Evolutionary conservation across 64 coral and sea anemone species (phyloP).

Genomic region (Pocillopora damicornis): DNA sequence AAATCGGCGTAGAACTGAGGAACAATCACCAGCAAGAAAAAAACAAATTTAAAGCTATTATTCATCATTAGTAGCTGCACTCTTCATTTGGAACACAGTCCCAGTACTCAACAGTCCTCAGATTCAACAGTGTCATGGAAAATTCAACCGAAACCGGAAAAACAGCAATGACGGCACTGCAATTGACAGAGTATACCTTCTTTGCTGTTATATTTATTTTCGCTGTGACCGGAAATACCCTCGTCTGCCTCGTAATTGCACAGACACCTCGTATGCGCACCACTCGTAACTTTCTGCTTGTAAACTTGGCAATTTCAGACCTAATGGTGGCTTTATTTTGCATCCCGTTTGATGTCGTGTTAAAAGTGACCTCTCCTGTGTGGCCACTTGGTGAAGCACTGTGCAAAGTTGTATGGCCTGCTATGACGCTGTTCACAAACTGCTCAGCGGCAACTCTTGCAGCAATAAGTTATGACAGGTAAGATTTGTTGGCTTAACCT

Average conservation of each 20-base stretch:
- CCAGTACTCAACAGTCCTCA: background rate
- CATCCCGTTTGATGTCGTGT: constrained; percentile 54
- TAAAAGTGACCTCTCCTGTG: constrained; percentile 13
- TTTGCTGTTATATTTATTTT: constrained; percentile 56
- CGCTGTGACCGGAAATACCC: constrained; percentile 43
- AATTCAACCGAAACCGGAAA: constrained; percentile 12
- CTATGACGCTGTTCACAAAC: constrained; percentile 61
- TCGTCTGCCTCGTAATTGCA: constrained; percentile 58
- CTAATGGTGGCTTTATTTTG: constrained; percentile 60
- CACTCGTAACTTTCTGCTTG: constrained; percentile 48
- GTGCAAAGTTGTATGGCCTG: constrained; percentile 62
- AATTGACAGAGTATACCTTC: constrained; percentile 33
- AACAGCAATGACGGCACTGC: background rate
- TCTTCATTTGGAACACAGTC: background rate
- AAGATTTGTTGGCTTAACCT: background rate
- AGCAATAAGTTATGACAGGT: constrained; percentile 62
- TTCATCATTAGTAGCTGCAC: background rate
- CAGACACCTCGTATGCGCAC: constrained; percentile 62
- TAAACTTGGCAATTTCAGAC: constrained; percentile 57
- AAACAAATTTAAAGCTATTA: background rate
- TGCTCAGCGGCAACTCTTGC: constrained; percentile 64
- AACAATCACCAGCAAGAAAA: no score
- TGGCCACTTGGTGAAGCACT: constrained; percentile 44
- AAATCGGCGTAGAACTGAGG: no score
- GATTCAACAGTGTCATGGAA: background rate